These are phyloP conservation scores for Lethocerus indicus DNA, from an alignment of 1,140 invertebrate species.

Conservation along the genomic window DNA sequence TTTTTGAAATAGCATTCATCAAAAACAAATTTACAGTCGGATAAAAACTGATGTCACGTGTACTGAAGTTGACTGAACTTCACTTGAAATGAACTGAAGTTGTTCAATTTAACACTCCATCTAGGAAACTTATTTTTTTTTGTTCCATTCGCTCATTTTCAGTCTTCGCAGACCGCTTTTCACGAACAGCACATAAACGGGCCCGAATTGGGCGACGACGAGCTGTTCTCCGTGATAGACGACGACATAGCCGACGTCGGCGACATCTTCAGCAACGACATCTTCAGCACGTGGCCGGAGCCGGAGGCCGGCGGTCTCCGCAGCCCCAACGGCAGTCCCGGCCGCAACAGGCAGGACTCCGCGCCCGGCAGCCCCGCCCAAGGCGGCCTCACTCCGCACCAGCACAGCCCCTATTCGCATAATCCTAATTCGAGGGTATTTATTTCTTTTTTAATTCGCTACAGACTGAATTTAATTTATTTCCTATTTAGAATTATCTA, in stretches of 20 bases:
- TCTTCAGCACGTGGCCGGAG: conserved; percentile 49
- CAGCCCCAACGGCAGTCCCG: conserved; percentile 38
- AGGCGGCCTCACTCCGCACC: conserved; percentile 31
- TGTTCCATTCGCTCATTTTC: too few species aligned
- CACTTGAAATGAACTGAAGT: too few species aligned
- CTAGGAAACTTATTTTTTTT: conserved; percentile 15
- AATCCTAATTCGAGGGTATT: too few species aligned
- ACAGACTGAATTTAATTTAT: too few species aligned
- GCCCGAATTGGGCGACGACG: conserved; percentile 56
- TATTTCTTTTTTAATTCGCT: too few species aligned
- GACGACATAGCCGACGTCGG: conserved; percentile 56
- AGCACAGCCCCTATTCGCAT: conserved; percentile 39
- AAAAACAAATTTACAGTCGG: too few species aligned
- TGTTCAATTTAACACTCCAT: too few species aligned
- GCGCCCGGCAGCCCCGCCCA: conserved; percentile 41
- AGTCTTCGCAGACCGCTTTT: conserved; percentile 76
- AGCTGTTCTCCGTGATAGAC: conserved; percentile 45
- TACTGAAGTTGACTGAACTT: too few species aligned
- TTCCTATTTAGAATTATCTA: too few species aligned
- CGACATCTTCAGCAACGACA: conserved; percentile 40
- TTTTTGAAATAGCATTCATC: too few species aligned
- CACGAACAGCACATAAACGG: conserved; percentile 62
- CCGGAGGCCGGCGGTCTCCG: conserved; percentile 37
- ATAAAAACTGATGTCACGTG: too few species aligned
- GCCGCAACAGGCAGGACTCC: conserved; percentile 22